Percentiles rank a stretch among this genome's conserved stretches.
phyloP scores from a whole-genome alignment of 2,113 vertebrate species.

The Mustela nigripes region DNA sequence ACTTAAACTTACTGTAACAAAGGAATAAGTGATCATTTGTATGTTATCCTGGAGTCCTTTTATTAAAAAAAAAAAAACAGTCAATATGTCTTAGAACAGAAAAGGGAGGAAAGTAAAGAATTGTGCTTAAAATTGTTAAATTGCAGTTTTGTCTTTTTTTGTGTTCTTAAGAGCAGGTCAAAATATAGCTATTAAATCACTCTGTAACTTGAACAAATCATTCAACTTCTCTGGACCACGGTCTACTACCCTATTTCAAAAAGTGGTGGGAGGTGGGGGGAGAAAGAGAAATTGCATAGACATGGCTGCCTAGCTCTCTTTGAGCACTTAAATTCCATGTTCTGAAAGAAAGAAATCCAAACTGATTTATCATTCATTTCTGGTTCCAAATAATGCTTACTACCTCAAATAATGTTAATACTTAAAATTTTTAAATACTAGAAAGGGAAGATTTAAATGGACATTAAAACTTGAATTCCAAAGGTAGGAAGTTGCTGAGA shows the following conservation, averaged over 20 bases:
- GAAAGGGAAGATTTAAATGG: conserved; percentile 1
- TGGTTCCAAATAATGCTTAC: not conserved
- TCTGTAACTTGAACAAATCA: not conserved
- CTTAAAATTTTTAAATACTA: not conserved
- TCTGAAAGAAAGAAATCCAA: conserved; percentile 2
- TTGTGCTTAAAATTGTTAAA: not conserved
- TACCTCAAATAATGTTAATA: not conserved
- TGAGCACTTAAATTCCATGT: conserved; percentile 6
- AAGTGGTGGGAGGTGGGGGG: not conserved
- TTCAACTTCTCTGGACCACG: not conserved
- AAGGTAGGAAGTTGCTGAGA: not conserved
- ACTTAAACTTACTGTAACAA: not conserved
- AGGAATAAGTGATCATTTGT: not conserved
- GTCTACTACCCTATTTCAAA: not conserved
- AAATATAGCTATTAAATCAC: conserved; percentile 6
- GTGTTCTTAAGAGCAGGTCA: not conserved
- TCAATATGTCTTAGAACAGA: not conserved
- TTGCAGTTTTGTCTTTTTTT: not conserved
- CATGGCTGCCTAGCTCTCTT: not conserved
- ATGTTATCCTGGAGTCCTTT: not conserved
- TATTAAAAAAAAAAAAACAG: not conserved
- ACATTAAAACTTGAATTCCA: conserved; percentile 15
- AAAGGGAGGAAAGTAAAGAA: not conserved
- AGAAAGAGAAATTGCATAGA: not conserved
- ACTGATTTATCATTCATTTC: conserved; percentile 14